Evolutionary conservation across 2,888 invertebrate species (phyloP), one percentile per base, ranked within the genome.

Genomic region (Ormyrus pomaceus): DNA sequence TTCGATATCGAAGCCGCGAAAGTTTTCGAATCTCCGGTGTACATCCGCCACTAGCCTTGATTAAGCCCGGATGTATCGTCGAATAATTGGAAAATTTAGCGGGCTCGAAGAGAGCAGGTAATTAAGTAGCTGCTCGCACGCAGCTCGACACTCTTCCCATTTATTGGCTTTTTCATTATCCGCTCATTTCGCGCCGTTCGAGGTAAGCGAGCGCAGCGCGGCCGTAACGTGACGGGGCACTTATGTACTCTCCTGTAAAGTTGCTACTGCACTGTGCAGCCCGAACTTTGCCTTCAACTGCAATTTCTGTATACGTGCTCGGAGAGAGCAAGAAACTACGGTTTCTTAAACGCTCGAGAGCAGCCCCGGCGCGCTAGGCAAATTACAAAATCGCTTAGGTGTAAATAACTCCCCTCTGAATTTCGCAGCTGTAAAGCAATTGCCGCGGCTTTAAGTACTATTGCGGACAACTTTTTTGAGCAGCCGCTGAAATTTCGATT

Each of bases 251-350:
- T 56, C 62, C 62, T 74, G 71, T 72, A 77, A 78, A 74, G 62
- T 75, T 65, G 71, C 50, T 45, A 50, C 13, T 51, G 53, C 62
- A 11, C n/a, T 13, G 56, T n/a, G 64, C 19, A 46, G 51, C 34
- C 34, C 4, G 53, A 82, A 82, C 79, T 79, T 82, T 74, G 76
- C 79, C 77, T 79, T 82, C 79, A 76, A 82, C 73, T 79, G 69
- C 76, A 62, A 79, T 82, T 79, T 66, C 68, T 45, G 55, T 77
- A 65, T 59, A 74, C 69, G 13, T 59, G 65, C 46, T 19, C 6
- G 0, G 45, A 56, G 45, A 56, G 56, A 70, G 66, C 77, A 82
- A 79, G 76, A 82, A 79, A 79, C 66, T 79, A 34, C 10, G 56
- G 19, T 50, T 50, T 78, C 71, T 66, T 74, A 66, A 75, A 62